Evolutionary conservation across 2,113 vertebrate species (phyloP).

Genomic region (Vidua chalybeata): DNA sequence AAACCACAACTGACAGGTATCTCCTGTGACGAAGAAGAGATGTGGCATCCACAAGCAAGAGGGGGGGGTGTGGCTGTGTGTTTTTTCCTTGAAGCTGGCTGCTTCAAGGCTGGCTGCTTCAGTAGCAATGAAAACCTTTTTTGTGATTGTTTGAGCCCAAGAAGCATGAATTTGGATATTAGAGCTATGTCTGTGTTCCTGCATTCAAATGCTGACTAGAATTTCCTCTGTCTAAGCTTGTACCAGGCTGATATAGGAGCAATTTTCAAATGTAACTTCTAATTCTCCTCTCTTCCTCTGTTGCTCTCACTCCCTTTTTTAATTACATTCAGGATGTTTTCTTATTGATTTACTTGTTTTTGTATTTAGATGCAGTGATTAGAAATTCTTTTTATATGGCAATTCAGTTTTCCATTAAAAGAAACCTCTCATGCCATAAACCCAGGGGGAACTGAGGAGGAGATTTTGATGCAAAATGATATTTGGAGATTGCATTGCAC

Average conservation of each 20-base stretch:
- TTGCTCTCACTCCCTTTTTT: background rate
- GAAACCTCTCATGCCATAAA: background rate
- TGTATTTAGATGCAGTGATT: slow-evolving; percentile 38
- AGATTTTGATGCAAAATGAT: slow-evolving; percentile 31
- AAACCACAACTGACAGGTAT: background rate
- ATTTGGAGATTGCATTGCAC: slow-evolving; percentile 5
- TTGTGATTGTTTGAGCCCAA: background rate
- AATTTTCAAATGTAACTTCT: background rate
- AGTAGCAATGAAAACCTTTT: background rate
- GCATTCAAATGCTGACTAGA: background rate
- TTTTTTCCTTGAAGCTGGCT: background rate
- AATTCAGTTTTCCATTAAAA: slow-evolving; percentile 36
- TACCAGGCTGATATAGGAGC: background rate
- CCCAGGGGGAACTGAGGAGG: background rate
- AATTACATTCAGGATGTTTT: slow-evolving; percentile 43
- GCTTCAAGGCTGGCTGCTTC: background rate
- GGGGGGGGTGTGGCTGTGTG: too few species aligned
- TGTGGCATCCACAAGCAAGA: background rate
- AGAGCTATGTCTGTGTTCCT: background rate
- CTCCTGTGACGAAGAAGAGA: background rate
- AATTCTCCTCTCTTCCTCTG: background rate
- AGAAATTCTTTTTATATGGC: slow-evolving; percentile 11
- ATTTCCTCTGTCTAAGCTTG: background rate
- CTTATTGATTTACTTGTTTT: slow-evolving; percentile 48
- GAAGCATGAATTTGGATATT: background rate